Conservation (phyloP, 2,888 invertebrate genomes). For the Sphaeridia pumilis region DNA sequence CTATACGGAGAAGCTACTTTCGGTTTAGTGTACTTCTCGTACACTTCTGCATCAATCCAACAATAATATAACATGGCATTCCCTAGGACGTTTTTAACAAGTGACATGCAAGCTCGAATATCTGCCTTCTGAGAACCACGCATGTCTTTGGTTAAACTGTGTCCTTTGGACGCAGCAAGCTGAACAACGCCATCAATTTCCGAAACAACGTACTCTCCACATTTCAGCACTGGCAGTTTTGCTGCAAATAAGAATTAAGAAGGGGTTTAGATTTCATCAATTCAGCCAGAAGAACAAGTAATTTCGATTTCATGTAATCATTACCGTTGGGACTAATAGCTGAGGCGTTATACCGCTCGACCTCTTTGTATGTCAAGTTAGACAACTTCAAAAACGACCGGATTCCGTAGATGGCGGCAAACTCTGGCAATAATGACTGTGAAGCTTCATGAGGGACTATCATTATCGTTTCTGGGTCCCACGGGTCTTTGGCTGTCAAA, state of each 20-base stretch:
- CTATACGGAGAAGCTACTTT: conserved; percentile 83
- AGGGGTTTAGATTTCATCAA: neutral
- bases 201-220: conserved; percentile 75
- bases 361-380: conserved; percentile 21
- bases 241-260: conserved; percentile 43
- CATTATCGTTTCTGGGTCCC: conserved; percentile 75
- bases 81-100: conserved; percentile 75
- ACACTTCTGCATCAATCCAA: conserved; percentile 32
- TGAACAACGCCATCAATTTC: conserved; percentile 80
- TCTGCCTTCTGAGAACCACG: conserved; percentile 70
- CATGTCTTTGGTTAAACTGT: conserved; percentile 58
- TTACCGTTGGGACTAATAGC: conserved; percentile 82
- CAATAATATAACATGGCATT: conserved; percentile 53
- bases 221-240: conserved; percentile 80
- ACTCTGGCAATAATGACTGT: conserved; percentile 86
- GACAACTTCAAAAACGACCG: conserved; percentile 84
- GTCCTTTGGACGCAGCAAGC: conserved; percentile 45
- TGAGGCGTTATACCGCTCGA: conserved; percentile 60
- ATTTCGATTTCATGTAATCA: conserved; percentile 2
- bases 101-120: conserved; percentile 83
- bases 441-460: conserved; percentile 86
- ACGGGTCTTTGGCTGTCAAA: conserved; percentile 63
- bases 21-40: conserved; percentile 62
- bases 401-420: conserved; percentile 83
- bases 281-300: neutral